Base-by-base conservation (phyloP, 2,113 vertebrate genomes). In the Dinomys branickii region DNA sequence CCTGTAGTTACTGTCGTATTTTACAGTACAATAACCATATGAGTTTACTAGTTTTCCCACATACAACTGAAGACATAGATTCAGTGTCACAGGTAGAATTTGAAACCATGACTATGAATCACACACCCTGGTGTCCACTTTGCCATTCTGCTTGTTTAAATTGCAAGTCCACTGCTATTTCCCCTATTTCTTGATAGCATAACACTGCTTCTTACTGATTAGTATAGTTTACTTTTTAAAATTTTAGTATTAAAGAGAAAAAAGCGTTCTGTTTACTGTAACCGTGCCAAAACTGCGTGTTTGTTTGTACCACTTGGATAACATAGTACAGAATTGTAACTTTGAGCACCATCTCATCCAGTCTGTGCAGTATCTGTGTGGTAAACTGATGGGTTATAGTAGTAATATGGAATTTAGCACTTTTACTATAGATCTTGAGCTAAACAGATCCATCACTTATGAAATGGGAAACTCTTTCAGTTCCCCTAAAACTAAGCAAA, bases 381-480 rank as follows among this genome's bases (percentile, higher is more conserved):
- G 2, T 88, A 73, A 88, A 22, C 19, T 81, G 61, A 88, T 9
- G 58, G 26, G 20, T 82, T 82, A 83, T 59, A 82, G 20, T 41
- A 81, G 28, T 67, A 50, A 67, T 81, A 5, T 73, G 16, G 28
- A 96, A 87, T 28, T 90, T 59, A 88, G 56, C 2, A 26, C 73
- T 54, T 88, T 77, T 88, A 54, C 65, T 6, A 44, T 90, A 44
- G 50, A 90, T 47, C 77, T 83, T 88, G 13, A 90, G 20, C 63
- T 83, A 50, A 94, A 47, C 24, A 83, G 8, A 82, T 87, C 33
- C 17, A 41, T 85, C 10, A 65, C 11, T 88, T 50, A 22, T 56
- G 61, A 93, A 94, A 63, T 56, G 47, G 83, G 63, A 94, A 93
- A 84, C n/a, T 85, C 88, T 22, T 67, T 52, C 35, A 75, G 19